phyloP scores from a whole-genome alignment of 1,140 invertebrate species.

The Littorina saxatilis region DNA sequence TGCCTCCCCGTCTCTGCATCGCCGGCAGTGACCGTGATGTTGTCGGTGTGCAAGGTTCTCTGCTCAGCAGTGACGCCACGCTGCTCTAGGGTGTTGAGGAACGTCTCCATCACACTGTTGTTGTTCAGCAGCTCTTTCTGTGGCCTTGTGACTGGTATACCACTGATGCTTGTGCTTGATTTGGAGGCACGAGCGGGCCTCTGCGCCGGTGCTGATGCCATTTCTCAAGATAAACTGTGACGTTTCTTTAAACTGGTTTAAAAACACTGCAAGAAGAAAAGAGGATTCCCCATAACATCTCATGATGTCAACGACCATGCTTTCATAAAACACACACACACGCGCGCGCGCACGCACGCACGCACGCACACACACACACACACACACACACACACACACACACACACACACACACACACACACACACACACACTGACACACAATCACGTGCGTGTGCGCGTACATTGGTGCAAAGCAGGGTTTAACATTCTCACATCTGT shows the following conservation, averaged over 20 bases:
- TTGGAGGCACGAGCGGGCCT: too few species aligned
- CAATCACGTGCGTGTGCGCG: background rate
- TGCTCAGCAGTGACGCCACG: background rate
- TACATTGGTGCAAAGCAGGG: background rate
- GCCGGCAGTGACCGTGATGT: background rate
- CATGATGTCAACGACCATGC: too few species aligned
- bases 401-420: constrained; percentile 28
- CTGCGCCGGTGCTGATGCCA: too few species aligned
- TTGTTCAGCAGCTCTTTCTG: background rate
- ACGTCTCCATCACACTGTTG: background rate
- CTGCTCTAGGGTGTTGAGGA: background rate
- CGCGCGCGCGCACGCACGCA: too few species aligned
- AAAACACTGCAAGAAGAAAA: too few species aligned
- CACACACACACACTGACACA: constrained; percentile 23
- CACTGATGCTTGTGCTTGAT: too few species aligned
- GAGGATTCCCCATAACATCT: too few species aligned
- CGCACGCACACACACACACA: too few species aligned
- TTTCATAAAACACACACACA: too few species aligned
- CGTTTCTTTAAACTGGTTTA: too few species aligned
- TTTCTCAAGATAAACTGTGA: too few species aligned
- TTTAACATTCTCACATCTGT: background rate
- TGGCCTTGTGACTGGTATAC: background rate
- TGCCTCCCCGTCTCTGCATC: background rate
- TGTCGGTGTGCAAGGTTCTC: background rate
- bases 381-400: background rate